These are phyloP conservation scores for Bovichtus variegatus DNA, from an alignment of 2,797 vertebrate genomes.

Conservation along the genomic window DNA sequence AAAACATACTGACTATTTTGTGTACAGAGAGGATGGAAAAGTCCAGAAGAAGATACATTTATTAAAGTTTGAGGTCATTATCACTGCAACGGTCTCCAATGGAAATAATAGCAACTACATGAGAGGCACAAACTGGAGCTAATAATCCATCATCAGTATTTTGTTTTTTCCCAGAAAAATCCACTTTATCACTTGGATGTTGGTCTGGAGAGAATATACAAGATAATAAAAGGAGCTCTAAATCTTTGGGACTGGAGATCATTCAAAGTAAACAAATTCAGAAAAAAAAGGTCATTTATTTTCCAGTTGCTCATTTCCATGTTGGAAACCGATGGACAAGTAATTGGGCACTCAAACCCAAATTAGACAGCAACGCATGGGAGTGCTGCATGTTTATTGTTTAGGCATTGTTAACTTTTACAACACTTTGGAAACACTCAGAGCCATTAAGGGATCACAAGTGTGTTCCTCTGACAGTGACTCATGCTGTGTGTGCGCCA, in stretches of 20 bases:
- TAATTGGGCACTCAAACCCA: constrained; percentile 54
- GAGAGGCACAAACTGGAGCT: background rate
- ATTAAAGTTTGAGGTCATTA: background rate
- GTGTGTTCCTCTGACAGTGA: constrained; percentile 73
- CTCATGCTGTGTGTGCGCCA: constrained; percentile 67
- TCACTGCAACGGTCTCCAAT: background rate
- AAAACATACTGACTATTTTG: background rate
- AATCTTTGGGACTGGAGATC: constrained; percentile 12
- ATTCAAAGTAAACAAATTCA: constrained; percentile 31
- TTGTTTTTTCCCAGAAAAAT: constrained; percentile 16
- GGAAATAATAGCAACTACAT: background rate
- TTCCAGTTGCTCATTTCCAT: constrained; percentile 32
- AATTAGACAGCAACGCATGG: constrained; percentile 49
- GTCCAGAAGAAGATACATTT: background rate
- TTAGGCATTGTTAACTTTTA: constrained; percentile 71
- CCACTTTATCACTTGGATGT: constrained; percentile 19
- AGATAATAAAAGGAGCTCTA: background rate
- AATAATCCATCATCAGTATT: constrained; percentile 15
- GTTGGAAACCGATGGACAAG: constrained; percentile 43
- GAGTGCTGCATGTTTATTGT: constrained; percentile 58
- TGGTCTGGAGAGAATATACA: constrained; percentile 14
- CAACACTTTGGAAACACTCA: constrained; percentile 59
- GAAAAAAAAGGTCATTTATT: constrained; percentile 31
- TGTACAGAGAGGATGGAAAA: background rate
- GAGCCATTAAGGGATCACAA: constrained; percentile 54